These are phyloP conservation scores for Drosophila mettleri DNA, from an alignment of 2,888 invertebrate genomes.

Conservation along the genomic window DNA sequence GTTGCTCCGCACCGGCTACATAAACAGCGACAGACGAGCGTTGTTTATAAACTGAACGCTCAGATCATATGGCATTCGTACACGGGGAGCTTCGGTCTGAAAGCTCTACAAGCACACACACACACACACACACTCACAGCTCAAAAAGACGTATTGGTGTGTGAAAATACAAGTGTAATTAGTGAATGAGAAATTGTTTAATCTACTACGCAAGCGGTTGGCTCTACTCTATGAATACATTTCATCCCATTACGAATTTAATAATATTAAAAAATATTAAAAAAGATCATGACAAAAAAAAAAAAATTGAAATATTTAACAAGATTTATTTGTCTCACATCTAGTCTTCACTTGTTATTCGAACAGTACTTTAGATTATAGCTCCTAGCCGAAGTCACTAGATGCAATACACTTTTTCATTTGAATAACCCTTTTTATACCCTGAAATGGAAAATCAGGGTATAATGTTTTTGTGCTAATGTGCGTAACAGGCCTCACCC, in stretches of 20 bases:
- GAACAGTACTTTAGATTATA: too few relatives aligned
- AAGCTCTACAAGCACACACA: constrained; percentile 36
- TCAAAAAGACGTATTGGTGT: not conserved
- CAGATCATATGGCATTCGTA: constrained; percentile 59
- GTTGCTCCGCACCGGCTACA: not conserved
- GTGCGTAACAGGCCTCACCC: too few relatives aligned
- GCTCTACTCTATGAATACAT: not conserved
- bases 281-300: too few relatives aligned
- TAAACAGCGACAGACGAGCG: constrained; percentile 53
- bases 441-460: too few relatives aligned
- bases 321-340: too few relatives aligned
- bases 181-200: constrained; percentile 16
- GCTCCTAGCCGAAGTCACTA: too few relatives aligned
- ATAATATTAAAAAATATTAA: not conserved
- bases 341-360: too few relatives aligned
- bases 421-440: too few relatives aligned
- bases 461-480: too few relatives aligned
- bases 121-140: not conserved
- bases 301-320: too few relatives aligned
- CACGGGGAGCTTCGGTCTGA: constrained; percentile 45
- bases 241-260: too few relatives aligned
- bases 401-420: too few relatives aligned
- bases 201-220: not conserved
- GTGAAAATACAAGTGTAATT: constrained; percentile 14
- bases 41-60: constrained; percentile 67